Evolutionary conservation across 2,797 vertebrate species (phyloP), one percentile per base, ranked within the genome.

Genomic region (Anguilla pacifica): DNA sequence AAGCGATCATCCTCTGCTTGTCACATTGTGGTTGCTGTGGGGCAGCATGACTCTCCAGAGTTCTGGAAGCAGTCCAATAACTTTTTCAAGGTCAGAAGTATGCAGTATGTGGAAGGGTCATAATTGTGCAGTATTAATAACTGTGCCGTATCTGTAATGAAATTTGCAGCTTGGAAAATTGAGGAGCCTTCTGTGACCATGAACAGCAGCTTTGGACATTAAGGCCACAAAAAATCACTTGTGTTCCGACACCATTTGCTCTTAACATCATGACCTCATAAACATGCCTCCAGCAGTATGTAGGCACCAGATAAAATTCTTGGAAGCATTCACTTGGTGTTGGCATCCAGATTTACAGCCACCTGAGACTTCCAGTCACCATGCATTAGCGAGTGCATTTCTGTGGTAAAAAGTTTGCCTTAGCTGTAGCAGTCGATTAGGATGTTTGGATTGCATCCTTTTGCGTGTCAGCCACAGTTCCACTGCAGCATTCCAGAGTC

Each of bases 1-100:
- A 92, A 59, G 3, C 85, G 77, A 28, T 89, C 89, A 0, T 95
- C 92, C 0, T 90, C 90, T 0, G 28, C 89, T 89, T 98, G 96
- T 13, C 91, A 92, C 53, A 92, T 98, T 3, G 91, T 97, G 0
- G 91, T 99, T 39, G 94, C 94, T 0, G 92, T 98, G 74, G 98
- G 97, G 17, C 95, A 99, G 86, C 93, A 99, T 0, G 98, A 99
- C 92, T 97, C 98, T 3, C 96, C 97, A 0, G 98, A 98, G 91
- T 99, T 98, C 87, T 95, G 93, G 77, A 95, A 95, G 57, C 98
- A 98, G 88, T 97, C 98, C 0, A 92, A 93, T 87, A 96, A 97
- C 67, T 97, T 97, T 35, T 93, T 94, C 87, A 96, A 97, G 96
- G 98, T 98, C 89, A 92, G 95, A 9, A 35, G 67, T 59, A 7